Percentiles rank a stretch among this genome's conserved stretches.
Conservation (phyloP, 2,888 invertebrate genomes). For the Thymelicus lineola region DNA sequence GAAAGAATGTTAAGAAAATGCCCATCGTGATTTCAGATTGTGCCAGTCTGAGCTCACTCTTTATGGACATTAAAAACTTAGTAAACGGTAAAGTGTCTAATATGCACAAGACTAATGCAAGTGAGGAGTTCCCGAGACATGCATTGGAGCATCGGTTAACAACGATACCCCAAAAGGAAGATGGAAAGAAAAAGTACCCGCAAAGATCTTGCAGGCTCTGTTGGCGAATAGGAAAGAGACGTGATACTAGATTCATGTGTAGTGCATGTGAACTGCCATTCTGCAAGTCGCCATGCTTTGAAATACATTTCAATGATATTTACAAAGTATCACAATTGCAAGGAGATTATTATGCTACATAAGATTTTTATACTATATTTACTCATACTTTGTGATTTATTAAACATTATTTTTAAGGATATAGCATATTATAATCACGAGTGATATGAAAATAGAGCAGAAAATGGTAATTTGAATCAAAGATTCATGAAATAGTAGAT, state of each 20-base stretch:
- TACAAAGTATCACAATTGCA: conserved; percentile 76
- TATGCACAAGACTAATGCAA: conserved; percentile 62
- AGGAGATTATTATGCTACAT: conserved; percentile 77
- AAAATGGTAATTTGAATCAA: conserved; percentile 49
- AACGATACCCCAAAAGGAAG: conserved; percentile 83
- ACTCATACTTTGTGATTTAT: conserved; percentile 41
- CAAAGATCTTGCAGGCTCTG: conserved; percentile 81
- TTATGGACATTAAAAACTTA: conserved; percentile 82
- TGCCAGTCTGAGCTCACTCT: conserved; percentile 77
- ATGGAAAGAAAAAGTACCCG: conserved; percentile 83
- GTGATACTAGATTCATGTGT: conserved; percentile 82
- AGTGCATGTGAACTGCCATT: conserved; percentile 79
- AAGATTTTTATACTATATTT: conserved; percentile 50
- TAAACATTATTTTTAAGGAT: conserved; percentile 43
- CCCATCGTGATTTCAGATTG: conserved; percentile 85
- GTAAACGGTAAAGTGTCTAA: conserved; percentile 78
- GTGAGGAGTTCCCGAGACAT: conserved; percentile 65
- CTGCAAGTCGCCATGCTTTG: conserved; percentile 81
- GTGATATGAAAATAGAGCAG: conserved; percentile 45
- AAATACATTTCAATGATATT: conserved; percentile 78
- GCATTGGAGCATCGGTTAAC: conserved; percentile 73
- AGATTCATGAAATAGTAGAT: conserved; percentile 51
- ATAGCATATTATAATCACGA: conserved; percentile 46
- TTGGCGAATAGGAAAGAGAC: conserved; percentile 78
- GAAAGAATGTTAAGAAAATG: conserved; percentile 74